Conservation (phyloP, 2,797 vertebrate genomes). For the Rhodeus uyekii region DNA sequence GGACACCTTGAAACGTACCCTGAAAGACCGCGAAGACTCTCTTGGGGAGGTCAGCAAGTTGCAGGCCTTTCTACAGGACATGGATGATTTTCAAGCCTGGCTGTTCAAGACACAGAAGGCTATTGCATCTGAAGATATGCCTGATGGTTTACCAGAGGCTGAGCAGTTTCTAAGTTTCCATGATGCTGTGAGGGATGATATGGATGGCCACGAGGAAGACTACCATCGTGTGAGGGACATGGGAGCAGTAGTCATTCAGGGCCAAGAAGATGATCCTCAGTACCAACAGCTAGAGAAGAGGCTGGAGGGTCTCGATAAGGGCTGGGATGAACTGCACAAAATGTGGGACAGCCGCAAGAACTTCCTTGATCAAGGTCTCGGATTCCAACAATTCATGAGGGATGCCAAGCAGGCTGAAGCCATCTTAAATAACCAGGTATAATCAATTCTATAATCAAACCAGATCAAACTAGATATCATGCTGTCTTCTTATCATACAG, state of each 20-base stretch:
- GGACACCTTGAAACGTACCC: slow-evolving; percentile 81
- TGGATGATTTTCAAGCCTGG: slow-evolving; percentile 96
- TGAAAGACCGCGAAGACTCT: slow-evolving; percentile 84
- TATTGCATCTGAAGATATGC: slow-evolving; percentile 87
- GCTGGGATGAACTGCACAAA: slow-evolving; percentile 87
- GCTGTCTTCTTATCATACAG: background rate
- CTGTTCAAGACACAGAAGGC: slow-evolving; percentile 90
- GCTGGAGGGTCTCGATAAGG: slow-evolving; percentile 82
- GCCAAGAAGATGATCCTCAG: slow-evolving; percentile 86
- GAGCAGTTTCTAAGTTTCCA: slow-evolving; percentile 87
- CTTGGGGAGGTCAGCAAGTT: slow-evolving; percentile 93
- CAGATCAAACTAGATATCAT: background rate
- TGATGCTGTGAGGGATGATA: slow-evolving; percentile 78
- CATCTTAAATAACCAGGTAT: slow-evolving; percentile 94
- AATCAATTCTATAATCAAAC: background rate
- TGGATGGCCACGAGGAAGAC: slow-evolving; percentile 78
- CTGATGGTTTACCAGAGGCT: slow-evolving; percentile 82
- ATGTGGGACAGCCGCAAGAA: slow-evolving; percentile 89
- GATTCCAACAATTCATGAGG: slow-evolving; percentile 93
- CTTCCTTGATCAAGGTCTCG: slow-evolving; percentile 84
- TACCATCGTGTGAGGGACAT: slow-evolving; percentile 78
- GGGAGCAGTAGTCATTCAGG: slow-evolving; percentile 79
- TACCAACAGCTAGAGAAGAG: slow-evolving; percentile 88
- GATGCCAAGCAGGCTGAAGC: slow-evolving; percentile 89
- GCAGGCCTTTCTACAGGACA: slow-evolving; percentile 91